Percentiles rank a stretch among this genome's conserved stretches.
phyloP scores from a whole-genome alignment of 2,888 invertebrate genomes.

The Axea sp. region DNA sequence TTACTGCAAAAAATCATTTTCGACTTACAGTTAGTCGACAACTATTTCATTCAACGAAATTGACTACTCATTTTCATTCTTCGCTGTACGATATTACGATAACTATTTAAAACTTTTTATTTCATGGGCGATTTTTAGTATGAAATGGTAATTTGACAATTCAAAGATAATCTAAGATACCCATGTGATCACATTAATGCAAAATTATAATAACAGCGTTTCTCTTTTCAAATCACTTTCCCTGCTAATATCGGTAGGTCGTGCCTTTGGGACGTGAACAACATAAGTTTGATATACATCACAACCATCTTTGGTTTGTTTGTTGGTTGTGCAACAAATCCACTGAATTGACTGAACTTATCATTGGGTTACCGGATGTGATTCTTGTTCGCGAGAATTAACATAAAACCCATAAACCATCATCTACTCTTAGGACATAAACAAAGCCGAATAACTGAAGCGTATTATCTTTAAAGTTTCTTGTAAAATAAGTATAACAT shows the following conservation, averaged over 20 bases:
- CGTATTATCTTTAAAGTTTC: no score
- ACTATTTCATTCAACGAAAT: constrained; percentile 7
- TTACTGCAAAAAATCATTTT: constrained; percentile 24
- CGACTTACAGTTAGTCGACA: constrained; percentile 31
- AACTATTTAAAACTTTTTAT: no score
- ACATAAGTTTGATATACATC: constrained; percentile 32
- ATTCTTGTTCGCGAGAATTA: background rate
- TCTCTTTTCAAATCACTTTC: constrained; percentile 74
- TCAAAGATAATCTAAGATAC: background rate
- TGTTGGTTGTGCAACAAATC: constrained; percentile 16
- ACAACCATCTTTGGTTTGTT: constrained; percentile 22
- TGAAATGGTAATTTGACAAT: no score
- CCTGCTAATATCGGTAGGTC: constrained; percentile 52
- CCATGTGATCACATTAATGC: constrained; percentile 56
- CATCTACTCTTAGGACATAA: no score
- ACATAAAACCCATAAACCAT: no score
- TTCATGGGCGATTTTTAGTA: no score
- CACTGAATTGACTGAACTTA: no score
- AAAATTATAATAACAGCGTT: constrained; percentile 65
- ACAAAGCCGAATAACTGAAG: no score
- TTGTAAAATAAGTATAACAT: no score
- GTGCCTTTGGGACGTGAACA: constrained; percentile 4
- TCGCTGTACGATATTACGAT: no score
- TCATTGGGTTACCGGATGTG: no score
- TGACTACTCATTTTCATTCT: background rate